Evolutionary conservation across 2,888 invertebrate genomes (phyloP).

Genomic region (Nesidiocoris tenuis): DNA sequence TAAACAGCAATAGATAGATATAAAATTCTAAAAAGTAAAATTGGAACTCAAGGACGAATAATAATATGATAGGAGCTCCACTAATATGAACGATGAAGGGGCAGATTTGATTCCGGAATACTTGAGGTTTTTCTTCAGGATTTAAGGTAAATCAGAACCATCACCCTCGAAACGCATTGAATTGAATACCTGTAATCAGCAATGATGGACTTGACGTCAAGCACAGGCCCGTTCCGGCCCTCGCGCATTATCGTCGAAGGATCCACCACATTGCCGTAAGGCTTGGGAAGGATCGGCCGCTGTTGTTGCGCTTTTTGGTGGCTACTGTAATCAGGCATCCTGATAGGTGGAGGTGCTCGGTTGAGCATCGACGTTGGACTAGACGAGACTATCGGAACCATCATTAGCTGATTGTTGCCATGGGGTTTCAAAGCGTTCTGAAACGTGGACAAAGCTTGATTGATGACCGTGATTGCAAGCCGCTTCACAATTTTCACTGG

Average conservation of each 20-base stretch:
- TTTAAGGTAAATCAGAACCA: no score
- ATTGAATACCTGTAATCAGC: slow-evolving; percentile 76
- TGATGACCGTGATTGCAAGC: neutral
- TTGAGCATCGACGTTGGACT: slow-evolving; percentile 47
- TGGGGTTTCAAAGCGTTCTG: slow-evolving; percentile 14
- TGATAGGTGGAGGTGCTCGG: slow-evolving; percentile 24
- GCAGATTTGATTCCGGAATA: no score
- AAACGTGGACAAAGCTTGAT: no score
- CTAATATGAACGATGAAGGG: no score
- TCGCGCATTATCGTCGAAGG: slow-evolving; percentile 62
- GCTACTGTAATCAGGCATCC: slow-evolving; percentile 24
- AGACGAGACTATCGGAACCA: slow-evolving; percentile 53
- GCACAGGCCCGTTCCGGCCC: slow-evolving; percentile 73
- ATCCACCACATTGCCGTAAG: slow-evolving; percentile 52
- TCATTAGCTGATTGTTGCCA: slow-evolving; percentile 48
- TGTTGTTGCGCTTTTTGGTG: slow-evolving; percentile 52
- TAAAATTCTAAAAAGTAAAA: no score
- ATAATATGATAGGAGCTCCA: no score
- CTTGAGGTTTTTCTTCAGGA: no score
- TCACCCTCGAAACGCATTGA: no score
- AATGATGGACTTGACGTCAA: slow-evolving; percentile 79
- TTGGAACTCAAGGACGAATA: no score
- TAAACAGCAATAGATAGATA: no score
- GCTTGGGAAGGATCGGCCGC: slow-evolving; percentile 56
- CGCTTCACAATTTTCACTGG: no score